Percentiles rank a stretch among this genome's conserved stretches.
Conservation (phyloP, 64 coral and sea anemone species). For the Actinia equina region DNA sequence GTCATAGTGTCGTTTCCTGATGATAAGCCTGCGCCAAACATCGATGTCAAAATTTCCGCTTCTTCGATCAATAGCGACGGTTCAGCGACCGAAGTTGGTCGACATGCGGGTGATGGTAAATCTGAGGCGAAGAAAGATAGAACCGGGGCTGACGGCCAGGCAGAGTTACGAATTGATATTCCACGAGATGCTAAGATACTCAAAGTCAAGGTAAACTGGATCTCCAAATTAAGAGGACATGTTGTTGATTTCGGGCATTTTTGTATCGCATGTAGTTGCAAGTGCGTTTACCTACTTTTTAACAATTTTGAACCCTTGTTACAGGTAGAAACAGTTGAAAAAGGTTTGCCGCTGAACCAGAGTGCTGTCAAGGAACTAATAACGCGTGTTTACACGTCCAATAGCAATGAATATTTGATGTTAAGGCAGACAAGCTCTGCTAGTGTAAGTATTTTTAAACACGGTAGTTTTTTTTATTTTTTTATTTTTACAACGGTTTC, state of each 20-base stretch:
- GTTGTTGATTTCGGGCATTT: too few species aligned
- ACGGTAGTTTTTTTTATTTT: not conserved
- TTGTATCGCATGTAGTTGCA: too few species aligned
- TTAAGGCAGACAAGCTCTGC: not conserved
- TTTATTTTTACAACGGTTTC: too few species aligned
- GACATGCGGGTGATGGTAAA: not conserved
- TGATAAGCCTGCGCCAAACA: constrained; percentile 33
- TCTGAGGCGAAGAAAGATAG: not conserved
- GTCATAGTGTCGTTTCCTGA: constrained; percentile 52
- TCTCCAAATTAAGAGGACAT: not conserved
- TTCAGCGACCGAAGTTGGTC: not conserved
- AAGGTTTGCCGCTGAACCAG: not conserved
- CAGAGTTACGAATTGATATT: constrained; percentile 8
- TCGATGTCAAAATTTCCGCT: constrained; percentile 62
- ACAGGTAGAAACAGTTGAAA: not conserved
- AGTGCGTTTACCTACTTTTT: too few species aligned
- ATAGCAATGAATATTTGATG: not conserved
- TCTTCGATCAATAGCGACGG: constrained; percentile 4
- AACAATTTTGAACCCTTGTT: not conserved
- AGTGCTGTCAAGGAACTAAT: constrained; percentile 4
- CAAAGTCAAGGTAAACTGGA: not conserved
- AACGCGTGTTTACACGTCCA: not conserved
- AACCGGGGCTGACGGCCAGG: not conserved
- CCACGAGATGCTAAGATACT: not conserved
- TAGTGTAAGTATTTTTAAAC: not conserved